Evolutionary conservation across 2,888 invertebrate species (phyloP), one percentile per base, ranked within the genome.

Genomic region (Tiliacea citrago): DNA sequence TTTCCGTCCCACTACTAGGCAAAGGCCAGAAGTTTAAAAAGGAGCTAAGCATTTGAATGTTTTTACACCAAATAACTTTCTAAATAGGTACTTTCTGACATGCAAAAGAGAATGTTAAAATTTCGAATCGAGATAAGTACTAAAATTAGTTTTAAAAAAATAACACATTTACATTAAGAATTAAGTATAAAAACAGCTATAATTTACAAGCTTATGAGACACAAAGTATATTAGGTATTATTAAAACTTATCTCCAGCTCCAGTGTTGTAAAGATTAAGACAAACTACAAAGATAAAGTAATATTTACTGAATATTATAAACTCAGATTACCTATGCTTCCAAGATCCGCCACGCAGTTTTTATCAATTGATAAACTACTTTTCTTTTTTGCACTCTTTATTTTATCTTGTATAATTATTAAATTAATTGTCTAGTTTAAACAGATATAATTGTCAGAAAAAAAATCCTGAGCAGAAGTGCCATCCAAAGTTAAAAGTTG

Each of bases 261-360:
- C n/a, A 70, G 39, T 24, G 75, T 53, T 69, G 39, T 72, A 69
- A 67, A 84, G 74, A 83, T 84, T 84, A 84, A 66, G 18, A 71
- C 58, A 18, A 58, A 58, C 29, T 29, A 71, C 47, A 57, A 8
- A 39, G 39, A 5, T 39, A 68, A 53, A 68, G 29, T 76, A 73
- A 70, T 83, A 60, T 76, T 76, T 69, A 67, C 24, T 68, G 18
- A 63, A 66, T 74, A 79, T 61, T 55, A 68, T 79, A 68, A 65
- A 84, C 21, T 24, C 6, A 53, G 70, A 80, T 68, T 84, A 49
- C 65, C 29, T 16, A 69, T n/a, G 29, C 68, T 70, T 75, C 21
- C 55, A 74, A 62, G 69, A 80, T 62, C 67, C 60, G 51, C 58
- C 35, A 61, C 24, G 58, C 61, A 69, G 29, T 71, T 42, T 58